phyloP scores from a whole-genome alignment of 2,797 vertebrate species.

The Crocidura indochinensis region DNA sequence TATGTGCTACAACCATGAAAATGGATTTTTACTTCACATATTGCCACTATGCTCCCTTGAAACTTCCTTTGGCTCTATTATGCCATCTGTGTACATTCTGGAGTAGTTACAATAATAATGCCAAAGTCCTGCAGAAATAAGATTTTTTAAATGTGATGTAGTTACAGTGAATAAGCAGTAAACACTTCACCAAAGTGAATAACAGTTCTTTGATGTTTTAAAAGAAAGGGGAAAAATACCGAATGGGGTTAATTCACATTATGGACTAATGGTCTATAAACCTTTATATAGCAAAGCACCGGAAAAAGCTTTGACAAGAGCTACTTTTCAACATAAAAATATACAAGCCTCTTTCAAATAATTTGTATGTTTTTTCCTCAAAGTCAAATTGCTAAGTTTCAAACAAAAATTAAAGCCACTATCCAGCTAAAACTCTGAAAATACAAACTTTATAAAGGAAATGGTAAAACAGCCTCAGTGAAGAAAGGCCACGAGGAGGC shows the following conservation, averaged over 20 bases:
- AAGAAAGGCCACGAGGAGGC: conserved; percentile 74
- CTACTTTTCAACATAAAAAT: conserved; percentile 81
- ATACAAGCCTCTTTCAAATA: conserved; percentile 82
- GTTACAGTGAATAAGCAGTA: conserved; percentile 79
- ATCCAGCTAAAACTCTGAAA: conserved; percentile 73
- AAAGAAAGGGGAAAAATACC: conserved; percentile 80
- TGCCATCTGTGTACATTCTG: conserved; percentile 80
- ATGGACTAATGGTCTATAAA: conserved; percentile 83
- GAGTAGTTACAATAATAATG: conserved; percentile 81
- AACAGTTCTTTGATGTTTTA: conserved; percentile 81
- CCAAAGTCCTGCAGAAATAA: conserved; percentile 78
- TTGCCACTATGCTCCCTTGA: conserved; percentile 74
- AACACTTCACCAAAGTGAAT: conserved; percentile 81
- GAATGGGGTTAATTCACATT: conserved; percentile 85
- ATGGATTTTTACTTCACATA: conserved; percentile 79
- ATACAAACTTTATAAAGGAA: conserved; percentile 72
- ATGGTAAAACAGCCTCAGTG: conserved; percentile 69
- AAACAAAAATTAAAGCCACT: conserved; percentile 83
- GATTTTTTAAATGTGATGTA: conserved; percentile 81
- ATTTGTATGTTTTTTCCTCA: conserved; percentile 53
- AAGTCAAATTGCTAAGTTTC: conserved; percentile 77
- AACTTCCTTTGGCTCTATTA: conserved; percentile 81
- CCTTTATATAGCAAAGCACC: conserved; percentile 77
- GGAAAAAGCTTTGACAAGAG: conserved; percentile 81
- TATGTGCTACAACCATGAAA: conserved; percentile 68